Evolutionary conservation across 2,888 invertebrate species (phyloP), one percentile per base, ranked within the genome.

Genomic region (Drosophila koepferae): DNA sequence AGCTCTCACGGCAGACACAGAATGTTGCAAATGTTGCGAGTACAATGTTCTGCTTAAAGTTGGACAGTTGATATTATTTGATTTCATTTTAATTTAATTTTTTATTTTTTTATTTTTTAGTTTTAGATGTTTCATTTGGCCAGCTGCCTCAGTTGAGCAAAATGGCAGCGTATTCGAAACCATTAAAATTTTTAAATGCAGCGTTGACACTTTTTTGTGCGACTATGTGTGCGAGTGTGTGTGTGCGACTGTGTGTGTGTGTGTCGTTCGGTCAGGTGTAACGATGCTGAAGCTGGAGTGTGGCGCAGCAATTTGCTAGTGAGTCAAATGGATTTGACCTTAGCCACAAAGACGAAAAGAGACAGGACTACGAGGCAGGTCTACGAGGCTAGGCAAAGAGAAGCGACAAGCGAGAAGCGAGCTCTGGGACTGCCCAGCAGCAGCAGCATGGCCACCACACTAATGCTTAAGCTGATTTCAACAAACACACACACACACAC

Each of bases 271-370:
- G 86, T 89, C 85, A 84, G 89, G 84, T 84, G 67, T 86, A 81
- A 81, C 87, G 79, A 70, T 63, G 67, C 20, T 20, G 20, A 68
- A 65, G 86, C 81, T 87, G 74, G 82, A 80, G 73, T 85, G 62
- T 71, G 77, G 73, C 63, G 56, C 74, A 68, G 89, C 86, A 86
- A 83, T 80, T 86, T 90, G 83, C 86, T 90, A 76, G 84, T 81
- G 90, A 88, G 86, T 88, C 86, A 90, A 86, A 90, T 86, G 89
- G 84, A 74, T 86, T 90, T 88, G 89, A 86, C 86, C 90, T 86
- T 90, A 83, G 84, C 89, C 81, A 71, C 75, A 86, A 73, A 80
- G 82, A 53, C 40, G 62, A 49, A 59, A 53, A 36, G 79, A 62
- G 68, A 78, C 68, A 61, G 60, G 38, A 38, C 51, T 34, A 63